Percentiles rank a stretch among this genome's conserved stretches.
Evolutionary conservation across 2,113 vertebrate species (phyloP).

Genomic region (Forbesichthys papilliferus): DNA sequence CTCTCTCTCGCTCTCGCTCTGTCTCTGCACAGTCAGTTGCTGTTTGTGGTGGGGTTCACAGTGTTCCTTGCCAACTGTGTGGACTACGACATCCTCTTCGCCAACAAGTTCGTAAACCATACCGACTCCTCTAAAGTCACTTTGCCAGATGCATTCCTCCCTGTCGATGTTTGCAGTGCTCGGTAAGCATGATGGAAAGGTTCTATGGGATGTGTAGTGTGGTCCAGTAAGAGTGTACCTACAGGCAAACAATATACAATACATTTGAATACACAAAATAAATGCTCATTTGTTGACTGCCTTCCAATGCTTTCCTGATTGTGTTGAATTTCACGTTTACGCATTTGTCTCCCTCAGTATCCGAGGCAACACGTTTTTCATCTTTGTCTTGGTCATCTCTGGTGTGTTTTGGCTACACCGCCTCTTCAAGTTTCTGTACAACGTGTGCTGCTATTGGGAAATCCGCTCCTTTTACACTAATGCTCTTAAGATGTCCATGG

Average conservation of each 20-base stretch:
- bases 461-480: conserved; percentile 95
- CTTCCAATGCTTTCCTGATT: not conserved
- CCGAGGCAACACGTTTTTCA: conserved; percentile 87
- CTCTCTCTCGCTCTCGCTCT: not conserved
- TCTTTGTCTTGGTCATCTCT: conserved; percentile 90
- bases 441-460: conserved; percentile 98
- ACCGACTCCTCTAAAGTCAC: conserved; percentile 94
- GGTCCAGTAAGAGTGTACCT: too few relatives aligned
- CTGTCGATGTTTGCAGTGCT: conserved; percentile 86
- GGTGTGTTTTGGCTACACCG: conserved; percentile 97
- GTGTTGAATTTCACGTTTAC: not conserved
- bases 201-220: too few relatives aligned
- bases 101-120: conserved; percentile 96
- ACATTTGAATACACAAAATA: too few relatives aligned
- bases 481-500: conserved; percentile 94
- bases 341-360: conserved; percentile 77
- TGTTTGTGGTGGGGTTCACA: conserved; percentile 97
- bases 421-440: conserved; percentile 96
- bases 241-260: too few relatives aligned
- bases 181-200: conserved; percentile 72
- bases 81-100: conserved; percentile 98
- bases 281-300: too few relatives aligned
- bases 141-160: conserved; percentile 91
- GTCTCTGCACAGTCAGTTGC: conserved; percentile 84
- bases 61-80: conserved; percentile 97